Evolutionary conservation across 2,888 invertebrate genomes (phyloP).

Genomic region (Diadegma fenestrale): DNA sequence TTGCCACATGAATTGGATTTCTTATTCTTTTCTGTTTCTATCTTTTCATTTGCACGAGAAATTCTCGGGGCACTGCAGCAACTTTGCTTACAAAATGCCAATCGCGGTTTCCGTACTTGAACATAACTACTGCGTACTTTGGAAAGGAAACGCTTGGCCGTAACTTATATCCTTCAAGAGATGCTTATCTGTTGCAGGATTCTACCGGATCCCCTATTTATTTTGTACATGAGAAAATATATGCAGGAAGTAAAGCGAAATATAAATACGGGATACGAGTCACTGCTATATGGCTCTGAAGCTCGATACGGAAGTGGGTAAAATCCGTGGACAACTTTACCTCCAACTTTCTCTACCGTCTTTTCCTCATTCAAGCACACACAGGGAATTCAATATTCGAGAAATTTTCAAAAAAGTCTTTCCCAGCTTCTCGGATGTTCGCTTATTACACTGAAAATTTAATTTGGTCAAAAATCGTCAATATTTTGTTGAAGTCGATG

Average conservation of each 20-base stretch:
- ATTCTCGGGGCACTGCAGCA: conserved; percentile 16
- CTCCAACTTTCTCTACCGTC: conserved; percentile 41
- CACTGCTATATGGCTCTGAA: background rate
- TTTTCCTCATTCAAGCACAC: conserved; percentile 32
- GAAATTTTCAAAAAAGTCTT: conserved; percentile 44
- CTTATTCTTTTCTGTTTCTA: background rate
- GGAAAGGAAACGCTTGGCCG: conserved; percentile 9
- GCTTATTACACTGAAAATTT: no score
- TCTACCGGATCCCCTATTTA: conserved; percentile 21
- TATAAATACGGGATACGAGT: conserved; percentile 5
- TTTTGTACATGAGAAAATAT: conserved; percentile 12
- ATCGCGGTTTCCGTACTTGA: conserved; percentile 51
- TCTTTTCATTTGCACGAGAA: conserved; percentile 36
- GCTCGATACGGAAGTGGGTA: conserved; percentile 6
- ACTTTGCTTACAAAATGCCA: conserved; percentile 55
- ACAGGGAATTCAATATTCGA: conserved; percentile 6
- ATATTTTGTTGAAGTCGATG: no score
- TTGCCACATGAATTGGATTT: conserved; percentile 38
- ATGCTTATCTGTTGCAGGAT: conserved; percentile 41
- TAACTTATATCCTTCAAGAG: conserved; percentile 39
- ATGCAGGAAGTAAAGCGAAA: background rate
- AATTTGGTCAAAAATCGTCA: no score
- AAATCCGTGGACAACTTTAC: conserved; percentile 47
- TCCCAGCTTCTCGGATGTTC: background rate
- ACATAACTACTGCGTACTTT: conserved; percentile 30